Percentiles rank a stretch among this genome's conserved stretches.
These are phyloP conservation scores for Pygmarrhopalites habei DNA, from an alignment of 1,140 invertebrate species.

Conservation along the genomic window DNA sequence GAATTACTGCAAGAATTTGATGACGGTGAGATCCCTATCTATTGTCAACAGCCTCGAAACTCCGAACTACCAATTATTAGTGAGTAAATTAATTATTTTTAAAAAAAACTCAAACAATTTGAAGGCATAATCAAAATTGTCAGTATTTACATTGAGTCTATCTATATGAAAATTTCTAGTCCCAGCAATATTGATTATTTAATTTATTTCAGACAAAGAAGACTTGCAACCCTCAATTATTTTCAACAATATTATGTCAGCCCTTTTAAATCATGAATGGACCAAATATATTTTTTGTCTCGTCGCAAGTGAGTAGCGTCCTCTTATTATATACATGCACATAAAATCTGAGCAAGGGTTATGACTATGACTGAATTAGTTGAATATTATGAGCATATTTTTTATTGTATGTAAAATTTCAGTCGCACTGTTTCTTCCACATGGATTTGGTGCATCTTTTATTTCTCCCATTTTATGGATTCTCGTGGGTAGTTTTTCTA, in stretches of 20 bases:
- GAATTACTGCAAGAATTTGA: slow-evolving; percentile 9
- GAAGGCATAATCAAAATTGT: neutral
- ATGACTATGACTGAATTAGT: too few relatives aligned
- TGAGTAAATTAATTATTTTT: too few relatives aligned
- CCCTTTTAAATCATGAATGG: neutral
- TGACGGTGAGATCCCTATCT: slow-evolving; percentile 1
- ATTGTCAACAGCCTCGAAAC: slow-evolving; percentile 7
- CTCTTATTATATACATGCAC: too few relatives aligned
- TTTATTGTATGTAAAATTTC: too few relatives aligned
- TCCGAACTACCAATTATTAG: too few relatives aligned
- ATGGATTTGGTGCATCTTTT: neutral
- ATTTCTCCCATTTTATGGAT: slow-evolving; percentile 1
- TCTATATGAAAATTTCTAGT: neutral
- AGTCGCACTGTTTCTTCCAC: slow-evolving; percentile 1
- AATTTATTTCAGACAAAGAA: neutral
- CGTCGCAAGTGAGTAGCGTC: too few relatives aligned
- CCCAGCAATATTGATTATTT: neutral
- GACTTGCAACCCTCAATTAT: slow-evolving; percentile 6
- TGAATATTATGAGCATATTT: too few relatives aligned
- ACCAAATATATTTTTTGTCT: neutral
- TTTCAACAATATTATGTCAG: neutral
- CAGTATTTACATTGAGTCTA: too few relatives aligned
- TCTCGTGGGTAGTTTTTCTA: neutral
- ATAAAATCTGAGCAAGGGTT: too few relatives aligned
- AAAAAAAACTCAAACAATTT: too few relatives aligned